phyloP scores from a whole-genome alignment of 2,113 vertebrate genomes.

The Dunckerocampus dactyliophorus region DNA sequence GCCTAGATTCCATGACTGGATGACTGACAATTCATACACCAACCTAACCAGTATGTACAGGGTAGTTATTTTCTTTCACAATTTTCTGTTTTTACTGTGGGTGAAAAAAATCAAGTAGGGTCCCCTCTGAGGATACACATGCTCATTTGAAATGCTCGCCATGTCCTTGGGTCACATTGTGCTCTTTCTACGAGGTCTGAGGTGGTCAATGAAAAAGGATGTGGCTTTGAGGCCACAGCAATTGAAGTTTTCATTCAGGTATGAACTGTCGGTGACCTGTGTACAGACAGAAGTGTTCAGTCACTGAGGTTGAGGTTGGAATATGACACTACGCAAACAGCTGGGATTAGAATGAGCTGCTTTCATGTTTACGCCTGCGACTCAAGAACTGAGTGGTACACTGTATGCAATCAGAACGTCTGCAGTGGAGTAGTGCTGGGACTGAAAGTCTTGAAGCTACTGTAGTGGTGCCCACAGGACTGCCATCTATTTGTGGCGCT shows the following conservation, averaged over 20 bases:
- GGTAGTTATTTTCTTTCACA: too few relatives aligned
- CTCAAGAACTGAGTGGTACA: constrained; percentile 4
- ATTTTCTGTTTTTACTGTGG: too few relatives aligned
- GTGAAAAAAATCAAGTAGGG: too few relatives aligned
- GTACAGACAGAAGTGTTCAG: constrained; percentile 12
- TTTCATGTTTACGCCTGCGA: constrained; percentile 22
- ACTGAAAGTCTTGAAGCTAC: too few relatives aligned
- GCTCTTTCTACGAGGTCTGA: constrained; percentile 28
- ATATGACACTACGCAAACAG: constrained; percentile 24
- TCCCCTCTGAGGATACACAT: too few relatives aligned
- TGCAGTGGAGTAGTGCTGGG: too few relatives aligned
- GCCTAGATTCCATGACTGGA: too few relatives aligned
- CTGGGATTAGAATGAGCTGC: constrained; percentile 31
- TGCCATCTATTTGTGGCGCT: too few relatives aligned
- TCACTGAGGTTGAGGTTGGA: not conserved
- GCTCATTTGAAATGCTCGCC: too few relatives aligned
- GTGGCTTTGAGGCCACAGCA: constrained; percentile 42
- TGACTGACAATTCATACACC: too few relatives aligned
- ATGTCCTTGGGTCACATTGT: constrained; percentile 23
- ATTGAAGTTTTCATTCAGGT: constrained; percentile 39
- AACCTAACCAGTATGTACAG: too few relatives aligned
- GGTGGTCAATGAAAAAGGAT: constrained; percentile 36
- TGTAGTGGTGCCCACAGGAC: too few relatives aligned
- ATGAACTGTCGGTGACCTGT: constrained; percentile 54
- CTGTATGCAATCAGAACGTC: not conserved